These are phyloP conservation scores for Danio tinwini DNA, from an alignment of 2,797 vertebrate genomes.

Conservation along the genomic window DNA sequence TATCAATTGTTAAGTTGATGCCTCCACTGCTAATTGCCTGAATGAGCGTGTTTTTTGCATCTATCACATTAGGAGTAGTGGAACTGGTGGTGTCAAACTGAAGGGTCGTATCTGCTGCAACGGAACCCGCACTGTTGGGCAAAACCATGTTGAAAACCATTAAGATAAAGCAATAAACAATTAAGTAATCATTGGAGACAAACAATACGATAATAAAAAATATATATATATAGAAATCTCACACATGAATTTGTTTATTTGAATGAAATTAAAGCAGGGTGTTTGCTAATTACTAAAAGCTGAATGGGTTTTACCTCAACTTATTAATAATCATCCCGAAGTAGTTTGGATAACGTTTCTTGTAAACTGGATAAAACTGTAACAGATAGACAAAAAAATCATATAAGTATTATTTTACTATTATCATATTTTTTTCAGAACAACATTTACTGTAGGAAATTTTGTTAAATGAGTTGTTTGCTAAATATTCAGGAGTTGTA, in stretches of 20 bases:
- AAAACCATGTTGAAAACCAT: neutral
- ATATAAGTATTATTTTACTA: neutral
- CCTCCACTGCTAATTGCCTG: rapidly evolving
- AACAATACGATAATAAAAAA: neutral
- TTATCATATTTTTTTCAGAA: neutral
- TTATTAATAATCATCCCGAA: rapidly evolving
- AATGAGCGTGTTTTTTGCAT: rapidly evolving
- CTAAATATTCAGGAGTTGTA: neutral
- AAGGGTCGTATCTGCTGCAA: neutral
- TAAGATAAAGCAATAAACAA: neutral
- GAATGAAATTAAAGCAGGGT: neutral
- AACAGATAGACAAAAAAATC: neutral
- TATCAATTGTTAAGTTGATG: neutral
- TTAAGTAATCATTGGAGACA: no score
- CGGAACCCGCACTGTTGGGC: neutral
- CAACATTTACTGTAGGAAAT: neutral
- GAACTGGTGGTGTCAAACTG: neutral
- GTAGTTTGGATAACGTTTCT: rapidly evolving
- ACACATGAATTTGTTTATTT: neutral
- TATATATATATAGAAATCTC: no score
- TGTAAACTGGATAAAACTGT: neutral
- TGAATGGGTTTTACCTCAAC: slow-evolving; percentile 21
- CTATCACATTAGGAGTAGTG: neutral
- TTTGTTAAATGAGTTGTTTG: neutral
- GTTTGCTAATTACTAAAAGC: neutral